Conservation (phyloP, 2,888 invertebrate species). For the Phragmatobia fuliginosa region DNA sequence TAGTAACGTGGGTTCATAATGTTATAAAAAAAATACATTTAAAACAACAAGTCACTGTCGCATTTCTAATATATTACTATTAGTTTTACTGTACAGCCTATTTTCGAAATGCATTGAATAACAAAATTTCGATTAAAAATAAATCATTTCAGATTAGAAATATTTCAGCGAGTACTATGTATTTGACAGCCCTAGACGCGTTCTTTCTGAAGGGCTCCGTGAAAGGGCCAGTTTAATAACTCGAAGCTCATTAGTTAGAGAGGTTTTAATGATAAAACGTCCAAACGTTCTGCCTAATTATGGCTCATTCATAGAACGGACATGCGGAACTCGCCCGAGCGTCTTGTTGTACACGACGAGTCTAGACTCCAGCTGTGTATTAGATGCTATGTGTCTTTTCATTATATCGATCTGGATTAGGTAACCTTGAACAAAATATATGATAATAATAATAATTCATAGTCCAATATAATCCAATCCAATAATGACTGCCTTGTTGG, state of each 20-base stretch:
- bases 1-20: too few species aligned
- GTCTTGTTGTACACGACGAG: slow-evolving; percentile 17
- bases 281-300: slow-evolving; percentile 50
- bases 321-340: background rate
- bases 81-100: too few species aligned
- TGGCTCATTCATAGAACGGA: slow-evolving; percentile 15
- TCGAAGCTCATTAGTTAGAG: slow-evolving; percentile 54
- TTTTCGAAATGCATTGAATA: too few species aligned
- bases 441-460: too few species aligned
- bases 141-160: too few species aligned
- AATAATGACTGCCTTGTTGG: too few species aligned
- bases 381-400: slow-evolving; percentile 9
- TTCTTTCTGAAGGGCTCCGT: slow-evolving; percentile 36
- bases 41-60: too few species aligned
- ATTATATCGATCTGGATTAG: slow-evolving; percentile 1
- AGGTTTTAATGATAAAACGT: slow-evolving; percentile 44
- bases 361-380: slow-evolving; percentile 25
- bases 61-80: too few species aligned
- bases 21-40: too few species aligned
- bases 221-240: slow-evolving; percentile 52
- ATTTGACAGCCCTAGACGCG: slow-evolving; percentile 37
- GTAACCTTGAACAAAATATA: background rate
- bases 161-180: background rate
- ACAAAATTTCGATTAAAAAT: too few species aligned
- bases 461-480: too few species aligned